Percentiles rank a stretch among this genome's conserved stretches.
phyloP scores from a whole-genome alignment of 2,113 vertebrate genomes.

The Pleuronectes platessa region DNA sequence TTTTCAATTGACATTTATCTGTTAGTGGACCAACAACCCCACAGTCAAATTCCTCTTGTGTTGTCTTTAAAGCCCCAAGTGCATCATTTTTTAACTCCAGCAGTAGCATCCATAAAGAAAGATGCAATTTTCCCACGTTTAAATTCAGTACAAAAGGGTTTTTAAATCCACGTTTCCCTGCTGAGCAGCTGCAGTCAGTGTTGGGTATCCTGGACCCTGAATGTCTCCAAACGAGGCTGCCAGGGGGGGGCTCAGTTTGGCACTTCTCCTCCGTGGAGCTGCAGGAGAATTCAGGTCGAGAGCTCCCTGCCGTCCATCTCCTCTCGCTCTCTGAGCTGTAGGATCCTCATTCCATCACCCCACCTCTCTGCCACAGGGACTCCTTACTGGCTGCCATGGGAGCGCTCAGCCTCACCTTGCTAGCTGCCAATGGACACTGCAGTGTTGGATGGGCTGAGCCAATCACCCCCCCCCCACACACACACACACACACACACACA shows the following conservation, averaged over 20 bases:
- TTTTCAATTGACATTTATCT: background rate
- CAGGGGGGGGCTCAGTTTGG: background rate
- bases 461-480: slow-evolving; percentile 1
- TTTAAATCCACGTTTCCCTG: background rate
- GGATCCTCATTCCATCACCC: slow-evolving; percentile 15
- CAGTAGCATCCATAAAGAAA: background rate
- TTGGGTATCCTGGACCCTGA: background rate
- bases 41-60: too few relatives aligned
- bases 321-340: slow-evolving; percentile 18
- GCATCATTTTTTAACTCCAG: background rate
- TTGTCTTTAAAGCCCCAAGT: background rate
- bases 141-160: background rate
- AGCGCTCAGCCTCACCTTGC: slow-evolving; percentile 22
- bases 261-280: slow-evolving; percentile 17
- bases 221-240: background rate
- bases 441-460: slow-evolving; percentile 61
- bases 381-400: slow-evolving; percentile 24
- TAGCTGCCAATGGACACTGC: slow-evolving; percentile 56
- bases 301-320: background rate
- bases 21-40: too few relatives aligned
- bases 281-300: slow-evolving; percentile 29
- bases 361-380: slow-evolving; percentile 32
- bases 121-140: background rate
- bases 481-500: background rate
- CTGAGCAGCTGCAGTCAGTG: background rate